phyloP scores from a whole-genome alignment of 2,797 vertebrate species.

The Peromyscus aztecus region DNA sequence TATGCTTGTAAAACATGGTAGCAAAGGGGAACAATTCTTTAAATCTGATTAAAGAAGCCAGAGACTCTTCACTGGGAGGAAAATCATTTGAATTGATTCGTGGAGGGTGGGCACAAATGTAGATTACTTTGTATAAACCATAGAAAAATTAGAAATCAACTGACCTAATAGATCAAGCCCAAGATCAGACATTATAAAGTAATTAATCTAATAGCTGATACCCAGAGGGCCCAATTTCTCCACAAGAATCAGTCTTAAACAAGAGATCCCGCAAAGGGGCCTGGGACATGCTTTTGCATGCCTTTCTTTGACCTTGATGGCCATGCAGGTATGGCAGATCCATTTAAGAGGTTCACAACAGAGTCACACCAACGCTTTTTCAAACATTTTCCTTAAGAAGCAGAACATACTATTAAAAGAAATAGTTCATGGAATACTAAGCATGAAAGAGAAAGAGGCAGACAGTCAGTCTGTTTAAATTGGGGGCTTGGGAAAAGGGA shows the following conservation, averaged over 20 bases:
- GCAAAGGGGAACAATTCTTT: background rate
- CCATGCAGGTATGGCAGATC: background rate
- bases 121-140: slow-evolving; percentile 56
- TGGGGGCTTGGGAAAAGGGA: background rate
- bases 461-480: background rate
- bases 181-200: slow-evolving; percentile 59
- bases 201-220: slow-evolving; percentile 4
- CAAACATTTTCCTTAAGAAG: slow-evolving; percentile 40
- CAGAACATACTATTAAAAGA: slow-evolving; percentile 35
- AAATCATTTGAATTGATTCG: slow-evolving; percentile 28
- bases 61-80: background rate
- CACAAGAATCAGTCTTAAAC: background rate
- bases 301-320: background rate
- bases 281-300: background rate
- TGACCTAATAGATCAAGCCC: slow-evolving; percentile 21
- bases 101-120: background rate
- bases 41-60: slow-evolving; percentile 30
- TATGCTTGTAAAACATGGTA: background rate
- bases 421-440: slow-evolving; percentile 12
- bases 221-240: slow-evolving; percentile 43
- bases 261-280: background rate
- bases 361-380: background rate
- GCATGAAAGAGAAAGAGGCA: slow-evolving; percentile 9
- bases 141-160: slow-evolving; percentile 49
- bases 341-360: background rate